These are phyloP conservation scores for Drosophila buzzatii DNA, from an alignment of 2,888 invertebrate species.

Conservation along the genomic window DNA sequence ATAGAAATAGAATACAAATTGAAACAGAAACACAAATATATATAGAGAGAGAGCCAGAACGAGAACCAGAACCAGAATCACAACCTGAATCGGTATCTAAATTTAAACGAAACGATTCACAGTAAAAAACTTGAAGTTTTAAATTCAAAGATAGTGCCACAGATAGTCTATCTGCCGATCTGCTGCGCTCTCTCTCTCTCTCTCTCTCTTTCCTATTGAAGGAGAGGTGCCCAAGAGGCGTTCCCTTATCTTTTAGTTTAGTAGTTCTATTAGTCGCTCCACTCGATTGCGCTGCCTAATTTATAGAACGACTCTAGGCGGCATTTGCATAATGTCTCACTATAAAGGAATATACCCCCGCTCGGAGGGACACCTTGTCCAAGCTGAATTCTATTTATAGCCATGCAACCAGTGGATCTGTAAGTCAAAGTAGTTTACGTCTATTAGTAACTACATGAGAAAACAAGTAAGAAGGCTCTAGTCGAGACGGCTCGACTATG, in stretches of 20 bases:
- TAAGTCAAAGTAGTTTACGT: background rate
- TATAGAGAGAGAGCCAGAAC: background rate
- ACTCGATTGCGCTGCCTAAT: slow-evolving; percentile 17
- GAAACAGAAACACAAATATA: background rate
- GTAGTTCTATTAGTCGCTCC: slow-evolving; percentile 17
- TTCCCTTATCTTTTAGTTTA: slow-evolving; percentile 13
- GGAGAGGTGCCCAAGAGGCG: background rate
- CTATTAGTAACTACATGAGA: background rate
- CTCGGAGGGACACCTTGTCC: background rate
- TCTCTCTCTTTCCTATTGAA: no score
- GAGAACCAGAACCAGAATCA: slow-evolving; percentile 16
- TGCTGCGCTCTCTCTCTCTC: background rate
- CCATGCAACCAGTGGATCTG: background rate
- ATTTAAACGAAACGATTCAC: slow-evolving; percentile 16
- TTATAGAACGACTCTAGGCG: slow-evolving; percentile 5
- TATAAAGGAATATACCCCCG: slow-evolving; percentile 1
- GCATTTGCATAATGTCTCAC: slow-evolving; percentile 38
- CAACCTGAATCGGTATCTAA: slow-evolving; percentile 5
- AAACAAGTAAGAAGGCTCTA: no score
- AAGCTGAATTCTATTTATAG: slow-evolving; percentile 1
- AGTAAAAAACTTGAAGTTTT: slow-evolving; percentile 17
- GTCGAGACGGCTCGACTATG: no score
- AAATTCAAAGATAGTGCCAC: slow-evolving; percentile 15
- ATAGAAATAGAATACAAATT: slow-evolving; percentile 1
- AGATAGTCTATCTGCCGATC: slow-evolving; percentile 26